Base-by-base conservation (phyloP, 1,140 invertebrate species). In the Macrostomum lignano region DNA sequence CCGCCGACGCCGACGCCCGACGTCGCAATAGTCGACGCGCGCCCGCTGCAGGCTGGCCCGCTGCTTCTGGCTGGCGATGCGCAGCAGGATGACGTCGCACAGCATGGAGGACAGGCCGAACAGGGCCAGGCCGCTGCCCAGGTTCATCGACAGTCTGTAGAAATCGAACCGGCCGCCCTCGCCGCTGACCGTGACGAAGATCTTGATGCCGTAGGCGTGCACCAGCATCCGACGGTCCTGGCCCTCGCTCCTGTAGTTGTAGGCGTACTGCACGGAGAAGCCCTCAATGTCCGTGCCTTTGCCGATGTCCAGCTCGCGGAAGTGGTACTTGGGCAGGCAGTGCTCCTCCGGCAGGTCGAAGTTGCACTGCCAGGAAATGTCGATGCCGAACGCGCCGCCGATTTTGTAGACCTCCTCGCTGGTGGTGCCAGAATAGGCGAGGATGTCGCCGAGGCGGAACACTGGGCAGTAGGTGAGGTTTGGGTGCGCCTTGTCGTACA, bases 11-110 rank as follows among this genome's bases (percentile, higher is more conserved):
- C 24, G 72, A 74, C 15, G 73, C 71, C 2, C 81, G 79, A 62
- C 57, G 81, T 33, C 42, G 78, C 7, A 82, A 74, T 55, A 77
- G 76, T 17, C 75, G 73, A 9, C 48, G 79, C 19, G 74, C 78
- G 33, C 77, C 76, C 31, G 75, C 74, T 3, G 62, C 76, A 29
- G 75, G 74, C 9, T 76, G 82, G 60, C 76, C 72, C 40, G 65
- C 35, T n/a, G n/a, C n/a, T n/a, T n/a, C n/a, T n/a, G n/a, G n/a
- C n/a, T n/a, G 9, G 19, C 13, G 35, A 35, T 11, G 25, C 9
- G 10, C 7, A 31, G 35, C 11, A 33, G 25, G 35, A 35, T 6
- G 10, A 35, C 17, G 13, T 35, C 31, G 14, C 31, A 32, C 9
- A 35, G 10, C 13, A 11, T 7, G 9, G 9, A 23, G 11, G 35